Evolutionary conservation across 2,113 vertebrate genomes (phyloP), one percentile per base, ranked within the genome.

Genomic region (Otocyon megalotis): DNA sequence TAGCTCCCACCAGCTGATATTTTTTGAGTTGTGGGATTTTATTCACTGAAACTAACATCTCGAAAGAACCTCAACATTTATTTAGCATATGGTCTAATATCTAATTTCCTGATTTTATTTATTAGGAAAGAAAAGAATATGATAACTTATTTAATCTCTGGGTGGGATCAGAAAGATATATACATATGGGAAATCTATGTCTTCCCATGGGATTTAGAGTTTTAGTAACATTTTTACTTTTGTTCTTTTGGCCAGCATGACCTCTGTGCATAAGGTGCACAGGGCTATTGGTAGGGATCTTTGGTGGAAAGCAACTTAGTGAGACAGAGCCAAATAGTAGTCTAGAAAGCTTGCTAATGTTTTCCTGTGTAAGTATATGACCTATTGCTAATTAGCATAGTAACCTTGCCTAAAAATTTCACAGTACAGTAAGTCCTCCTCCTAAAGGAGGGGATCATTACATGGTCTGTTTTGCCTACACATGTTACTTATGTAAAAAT

Each of bases 241-340:
- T n/a, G 3, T 4, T 62, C 26, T 94, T 94, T 86, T 17, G 7
- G 20, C 15, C 53, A 90, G 5, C 32, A 76, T 84, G 35, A 88
- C 30, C 12, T 84, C 62, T 71, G 28, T 71, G 20, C 19, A 74
- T 1, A 72, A 50, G 58, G 11, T 58, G 1, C 5, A 26, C 9
- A 93, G 56, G 53, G 12, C 4, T 60, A 32, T 50, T n/a, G 9
- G 37, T 11, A 17, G 53, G 20, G 20, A 30, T 74, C 30, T 37
- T 32, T 76, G 50, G 4, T 3, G 24, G 69, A 48, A 92, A 2
- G 15, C 54, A 48, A 48, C 76, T 88, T 54, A 37, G 20, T 63
- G 4, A 71, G 20, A 4, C 0, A 8, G 53, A 5, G 2, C 84
- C 35, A 92, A 81, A 37, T 0, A 0, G 63, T 77, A 9, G 26